phyloP scores from a whole-genome alignment of 2,888 invertebrate genomes.

The Dugesia japonica region DNA sequence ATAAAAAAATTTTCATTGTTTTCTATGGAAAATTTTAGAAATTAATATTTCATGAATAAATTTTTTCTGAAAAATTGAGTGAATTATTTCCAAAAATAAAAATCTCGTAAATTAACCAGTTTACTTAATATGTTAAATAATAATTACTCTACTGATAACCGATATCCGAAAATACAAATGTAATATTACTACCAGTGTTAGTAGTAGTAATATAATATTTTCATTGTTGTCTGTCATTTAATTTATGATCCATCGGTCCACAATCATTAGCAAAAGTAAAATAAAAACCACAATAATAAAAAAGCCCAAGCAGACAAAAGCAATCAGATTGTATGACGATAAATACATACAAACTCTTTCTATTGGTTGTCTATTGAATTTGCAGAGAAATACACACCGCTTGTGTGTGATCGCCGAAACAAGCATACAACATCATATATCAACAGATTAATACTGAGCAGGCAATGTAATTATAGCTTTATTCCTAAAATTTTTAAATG shows the following conservation, averaged over 20 bases:
- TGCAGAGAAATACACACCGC: background rate
- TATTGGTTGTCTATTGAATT: background rate
- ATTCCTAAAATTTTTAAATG: background rate
- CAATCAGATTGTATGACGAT: background rate
- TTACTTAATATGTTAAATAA: too few species aligned
- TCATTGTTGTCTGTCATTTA: constrained; percentile 9
- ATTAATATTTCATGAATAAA: too few species aligned
- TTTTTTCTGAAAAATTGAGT: too few species aligned
- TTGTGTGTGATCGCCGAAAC: background rate
- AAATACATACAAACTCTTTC: background rate
- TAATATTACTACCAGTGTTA: too few species aligned
- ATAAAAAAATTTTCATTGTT: too few species aligned
- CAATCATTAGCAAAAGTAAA: background rate
- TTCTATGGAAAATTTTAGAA: too few species aligned
- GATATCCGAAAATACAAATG: too few species aligned
- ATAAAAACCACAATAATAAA: background rate
- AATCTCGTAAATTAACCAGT: too few species aligned
- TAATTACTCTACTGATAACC: too few species aligned
- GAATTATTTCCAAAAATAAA: too few species aligned
- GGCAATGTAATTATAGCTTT: constrained; percentile 20
- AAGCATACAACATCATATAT: background rate
- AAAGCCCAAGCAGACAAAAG: background rate
- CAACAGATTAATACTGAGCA: constrained; percentile 1
- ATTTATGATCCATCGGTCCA: background rate
- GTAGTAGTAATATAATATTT: too few species aligned